Base-by-base conservation (phyloP, 2,888 invertebrate genomes). In the Chydorus sphaericus region DNA sequence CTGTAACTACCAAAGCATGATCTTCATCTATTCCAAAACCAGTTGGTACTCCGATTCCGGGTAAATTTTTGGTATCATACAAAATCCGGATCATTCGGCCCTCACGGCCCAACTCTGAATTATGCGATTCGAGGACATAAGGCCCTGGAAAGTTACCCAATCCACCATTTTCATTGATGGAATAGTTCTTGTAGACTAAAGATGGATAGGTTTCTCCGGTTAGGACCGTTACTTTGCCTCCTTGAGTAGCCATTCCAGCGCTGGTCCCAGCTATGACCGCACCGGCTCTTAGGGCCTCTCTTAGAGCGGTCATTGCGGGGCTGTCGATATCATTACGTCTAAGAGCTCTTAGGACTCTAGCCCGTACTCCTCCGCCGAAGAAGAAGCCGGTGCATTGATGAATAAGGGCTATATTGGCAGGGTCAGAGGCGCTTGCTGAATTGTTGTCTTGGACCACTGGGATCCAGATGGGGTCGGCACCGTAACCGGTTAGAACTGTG, bases 61-160 rank as follows among this genome's bases (percentile, higher is more conserved):
- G 16, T 2, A 31, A 23, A 16, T 18, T 44, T 31, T 39, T 39
- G 10, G 57, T 48, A 28, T 57, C 57, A 31, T 56, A 39, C 29
- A 57, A 31, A 26, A 57, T 20, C 7, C 30, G 50, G n/a, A 49
- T 29, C 8, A 49, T 16, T 20, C 50, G 50, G 26, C 18, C 28
- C 48, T 58, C 58, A 7, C 58, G 30, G 4, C 58, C 58, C 7
- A 55, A 23, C 30, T 57, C 56, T 4, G 49, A 49, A 50, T 37
- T 57, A 33, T 58, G 58, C 2, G 58, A 57, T 36, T 58, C 58
- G 7, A 57, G 36, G 18, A 58, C 48, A 20, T 57, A 58, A 28
- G 28, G 49, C 26, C 23, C 36, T 2, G 57, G 38, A 11, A 57
- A 36, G n/a, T n/a, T n/a, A 4, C 58, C 58, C 28, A 58, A 29